phyloP scores from a whole-genome alignment of 2,888 invertebrate species.

The Habrosyne pyritoides region DNA sequence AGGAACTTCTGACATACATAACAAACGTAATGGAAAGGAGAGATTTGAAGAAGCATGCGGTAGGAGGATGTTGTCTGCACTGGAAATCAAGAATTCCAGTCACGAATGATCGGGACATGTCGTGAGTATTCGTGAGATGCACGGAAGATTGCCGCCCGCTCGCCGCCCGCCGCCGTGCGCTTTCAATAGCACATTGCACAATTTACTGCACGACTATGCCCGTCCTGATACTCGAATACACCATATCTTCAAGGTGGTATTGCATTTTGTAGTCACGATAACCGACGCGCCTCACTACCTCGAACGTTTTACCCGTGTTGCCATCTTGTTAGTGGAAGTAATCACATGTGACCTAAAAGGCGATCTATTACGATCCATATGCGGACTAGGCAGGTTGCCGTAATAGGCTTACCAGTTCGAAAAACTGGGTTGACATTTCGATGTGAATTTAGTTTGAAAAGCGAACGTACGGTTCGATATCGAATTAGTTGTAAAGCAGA shows the following conservation, averaged over 20 bases:
- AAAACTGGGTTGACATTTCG: slow-evolving; percentile 51
- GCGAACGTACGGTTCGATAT: slow-evolving; percentile 26
- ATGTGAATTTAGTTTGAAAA: slow-evolving; percentile 26
- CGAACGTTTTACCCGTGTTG: slow-evolving; percentile 5
- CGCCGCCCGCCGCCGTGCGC: slow-evolving; percentile 55
- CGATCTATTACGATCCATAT: slow-evolving; percentile 21
- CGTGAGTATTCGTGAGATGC: slow-evolving; percentile 73
- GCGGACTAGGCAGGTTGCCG: slow-evolving; percentile 30
- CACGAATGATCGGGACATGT: slow-evolving; percentile 60
- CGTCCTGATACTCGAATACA: slow-evolving; percentile 62
- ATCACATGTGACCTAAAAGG: slow-evolving; percentile 17
- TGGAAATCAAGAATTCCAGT: slow-evolving; percentile 58
- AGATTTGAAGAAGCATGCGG: slow-evolving; percentile 13
- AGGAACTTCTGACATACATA: neutral
- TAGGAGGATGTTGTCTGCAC: slow-evolving; percentile 26
- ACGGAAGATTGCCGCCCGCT: slow-evolving; percentile 58
- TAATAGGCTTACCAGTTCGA: slow-evolving; percentile 29
- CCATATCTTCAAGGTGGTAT: slow-evolving; percentile 62
- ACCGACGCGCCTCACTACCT: slow-evolving; percentile 36
- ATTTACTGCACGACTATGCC: slow-evolving; percentile 65
- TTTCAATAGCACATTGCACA: slow-evolving; percentile 75
- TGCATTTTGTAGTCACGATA: slow-evolving; percentile 64
- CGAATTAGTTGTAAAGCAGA: slow-evolving; percentile 38
- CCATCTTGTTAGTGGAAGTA: neutral
- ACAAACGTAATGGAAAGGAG: neutral